phyloP scores from a whole-genome alignment of 2,797 vertebrate species.

The Rhabdomys pumilio region DNA sequence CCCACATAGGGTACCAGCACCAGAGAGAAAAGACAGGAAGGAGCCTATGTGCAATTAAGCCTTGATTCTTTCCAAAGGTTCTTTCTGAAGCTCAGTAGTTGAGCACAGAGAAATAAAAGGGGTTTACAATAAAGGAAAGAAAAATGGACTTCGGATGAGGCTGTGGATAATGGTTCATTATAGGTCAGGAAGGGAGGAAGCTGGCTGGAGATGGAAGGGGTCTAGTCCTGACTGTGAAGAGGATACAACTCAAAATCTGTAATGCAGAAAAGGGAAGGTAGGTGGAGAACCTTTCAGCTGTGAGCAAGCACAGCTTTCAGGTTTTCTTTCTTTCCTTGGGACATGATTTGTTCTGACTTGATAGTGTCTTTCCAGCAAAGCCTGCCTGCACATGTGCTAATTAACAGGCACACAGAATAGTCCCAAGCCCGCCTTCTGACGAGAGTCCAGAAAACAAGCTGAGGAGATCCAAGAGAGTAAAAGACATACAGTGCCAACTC shows the following conservation, averaged over 20 bases:
- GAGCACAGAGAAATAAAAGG: background rate
- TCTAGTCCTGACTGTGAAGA: background rate
- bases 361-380: background rate
- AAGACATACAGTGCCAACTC: slow-evolving; percentile 32
- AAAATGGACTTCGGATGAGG: background rate
- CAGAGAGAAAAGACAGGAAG: background rate
- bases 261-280: background rate
- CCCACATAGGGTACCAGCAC: too few species aligned
- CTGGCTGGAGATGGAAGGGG: background rate
- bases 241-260: background rate
- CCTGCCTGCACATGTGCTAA: slow-evolving; percentile 15
- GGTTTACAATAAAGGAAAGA: background rate
- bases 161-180: background rate
- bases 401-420: slow-evolving; percentile 22
- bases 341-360: slow-evolving; percentile 27
- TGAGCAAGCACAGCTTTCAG: background rate
- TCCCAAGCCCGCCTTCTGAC: background rate
- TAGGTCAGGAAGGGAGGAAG: background rate
- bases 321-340: slow-evolving; percentile 38
- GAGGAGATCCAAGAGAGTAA: slow-evolving; percentile 8
- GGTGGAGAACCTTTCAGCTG: background rate
- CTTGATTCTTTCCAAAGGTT: slow-evolving; percentile 7
- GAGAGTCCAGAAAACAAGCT: slow-evolving; percentile 1
- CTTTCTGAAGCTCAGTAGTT: slow-evolving; percentile 13
- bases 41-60: background rate